Conservation (phyloP, 2,888 invertebrate species). For the Bombyx huttoni region DNA sequence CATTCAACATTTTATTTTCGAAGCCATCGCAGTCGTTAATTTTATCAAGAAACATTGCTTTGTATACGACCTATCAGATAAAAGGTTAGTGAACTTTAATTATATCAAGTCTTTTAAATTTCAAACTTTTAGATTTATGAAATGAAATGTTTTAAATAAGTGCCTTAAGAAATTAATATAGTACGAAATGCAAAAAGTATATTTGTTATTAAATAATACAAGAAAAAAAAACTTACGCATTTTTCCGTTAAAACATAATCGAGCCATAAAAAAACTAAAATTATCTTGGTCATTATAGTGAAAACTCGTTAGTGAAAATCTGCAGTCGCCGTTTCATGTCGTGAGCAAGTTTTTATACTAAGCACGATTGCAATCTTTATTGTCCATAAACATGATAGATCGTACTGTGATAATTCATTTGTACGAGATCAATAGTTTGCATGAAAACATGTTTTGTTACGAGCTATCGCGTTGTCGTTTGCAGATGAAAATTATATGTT, state of each 20-base stretch:
- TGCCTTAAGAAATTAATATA: no score
- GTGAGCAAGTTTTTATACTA: conserved; percentile 21
- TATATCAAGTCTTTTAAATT: no score
- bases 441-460: conserved; percentile 2
- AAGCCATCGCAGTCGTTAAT: conserved; percentile 7
- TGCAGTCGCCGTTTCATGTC: conserved; percentile 8
- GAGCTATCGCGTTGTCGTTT: not conserved
- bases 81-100: no score
- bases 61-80: not conserved
- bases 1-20: conserved; percentile 7
- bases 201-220: not conserved
- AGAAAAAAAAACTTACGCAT: conserved; percentile 1
- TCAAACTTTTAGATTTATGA: no score
- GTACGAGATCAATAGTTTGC: not conserved
- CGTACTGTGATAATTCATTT: not conserved
- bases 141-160: no score
- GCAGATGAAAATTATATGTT: not conserved
- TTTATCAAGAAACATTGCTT: conserved; percentile 5
- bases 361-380: conserved; percentile 26
- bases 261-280: conserved; percentile 9
- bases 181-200: not conserved
- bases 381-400: conserved; percentile 13
- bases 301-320: conserved; percentile 3
- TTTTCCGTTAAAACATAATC: conserved; percentile 6
- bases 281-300: conserved; percentile 7